Percentiles rank a stretch among this genome's conserved stretches.
phyloP scores from a whole-genome alignment of 1,140 invertebrate species.

The Drosophila kepulauana region DNA sequence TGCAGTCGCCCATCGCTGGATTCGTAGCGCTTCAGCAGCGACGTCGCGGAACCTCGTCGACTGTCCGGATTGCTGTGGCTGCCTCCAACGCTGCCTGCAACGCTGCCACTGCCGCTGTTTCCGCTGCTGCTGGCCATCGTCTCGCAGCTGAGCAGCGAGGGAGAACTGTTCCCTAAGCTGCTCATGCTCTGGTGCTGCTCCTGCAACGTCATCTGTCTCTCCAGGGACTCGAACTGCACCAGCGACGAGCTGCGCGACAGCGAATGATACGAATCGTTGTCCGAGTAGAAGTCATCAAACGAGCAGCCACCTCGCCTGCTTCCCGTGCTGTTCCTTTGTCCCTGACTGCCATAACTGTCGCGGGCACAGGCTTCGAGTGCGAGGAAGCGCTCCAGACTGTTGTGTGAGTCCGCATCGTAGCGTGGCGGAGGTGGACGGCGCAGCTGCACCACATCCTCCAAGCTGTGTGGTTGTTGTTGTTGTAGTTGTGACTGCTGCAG shows the following conservation, averaged over 20 bases:
- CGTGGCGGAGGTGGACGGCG: slow-evolving; percentile 52
- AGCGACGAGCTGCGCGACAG: slow-evolving; percentile 90
- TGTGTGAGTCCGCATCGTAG: slow-evolving; percentile 55
- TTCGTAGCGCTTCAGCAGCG: slow-evolving; percentile 76
- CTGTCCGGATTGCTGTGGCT: slow-evolving; percentile 72
- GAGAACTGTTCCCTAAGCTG: slow-evolving; percentile 80
- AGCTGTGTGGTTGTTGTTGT: slow-evolving; percentile 36
- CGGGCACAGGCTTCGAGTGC: slow-evolving; percentile 55
- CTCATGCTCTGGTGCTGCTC: slow-evolving; percentile 72
- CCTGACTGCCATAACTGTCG: slow-evolving; percentile 69
- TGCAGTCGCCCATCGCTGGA: slow-evolving; percentile 75
- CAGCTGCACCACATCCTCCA: slow-evolving; percentile 70
- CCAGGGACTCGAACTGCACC: slow-evolving; percentile 91
- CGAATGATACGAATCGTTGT: slow-evolving; percentile 86
- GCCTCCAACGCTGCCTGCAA: slow-evolving; percentile 55
- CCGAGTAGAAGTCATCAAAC: slow-evolving; percentile 85
- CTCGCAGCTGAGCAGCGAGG: slow-evolving; percentile 85
- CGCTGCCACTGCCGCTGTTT: slow-evolving; percentile 55
- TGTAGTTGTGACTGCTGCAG: slow-evolving; percentile 29
- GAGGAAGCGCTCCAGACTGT: slow-evolving; percentile 71
- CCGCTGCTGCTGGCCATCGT: slow-evolving; percentile 52
- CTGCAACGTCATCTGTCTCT: slow-evolving; percentile 76
- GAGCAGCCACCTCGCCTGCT: slow-evolving; percentile 59
- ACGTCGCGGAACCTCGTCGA: slow-evolving; percentile 61
- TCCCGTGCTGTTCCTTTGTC: slow-evolving; percentile 63